Conservation (phyloP, 2,888 invertebrate genomes). For the Eupeodes latifasciatus region DNA sequence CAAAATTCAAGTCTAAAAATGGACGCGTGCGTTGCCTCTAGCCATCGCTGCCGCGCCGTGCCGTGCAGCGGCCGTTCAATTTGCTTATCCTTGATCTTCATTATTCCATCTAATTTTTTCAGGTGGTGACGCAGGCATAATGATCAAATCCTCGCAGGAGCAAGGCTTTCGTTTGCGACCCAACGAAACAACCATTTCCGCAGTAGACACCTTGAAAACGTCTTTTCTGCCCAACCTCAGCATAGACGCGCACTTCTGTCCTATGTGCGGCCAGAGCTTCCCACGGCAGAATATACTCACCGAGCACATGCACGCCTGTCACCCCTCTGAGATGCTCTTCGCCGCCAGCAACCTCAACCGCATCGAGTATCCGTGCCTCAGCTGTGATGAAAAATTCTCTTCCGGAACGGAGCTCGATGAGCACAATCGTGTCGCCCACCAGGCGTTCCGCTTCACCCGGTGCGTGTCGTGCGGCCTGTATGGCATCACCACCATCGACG, state of each 20-base stretch:
- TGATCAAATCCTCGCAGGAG: slow-evolving; percentile 83
- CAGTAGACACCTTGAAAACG: slow-evolving; percentile 82
- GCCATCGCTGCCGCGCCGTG: slow-evolving; percentile 15
- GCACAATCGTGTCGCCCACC: slow-evolving; percentile 82
- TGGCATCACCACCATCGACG: slow-evolving; percentile 81
- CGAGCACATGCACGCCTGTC: slow-evolving; percentile 82
- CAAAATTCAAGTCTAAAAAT: slow-evolving; percentile 74
- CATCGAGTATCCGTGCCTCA: slow-evolving; percentile 81
- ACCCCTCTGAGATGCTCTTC: slow-evolving; percentile 79
- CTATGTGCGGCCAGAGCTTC: slow-evolving; percentile 83
- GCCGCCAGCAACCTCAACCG: slow-evolving; percentile 75
- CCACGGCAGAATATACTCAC: slow-evolving; percentile 81
- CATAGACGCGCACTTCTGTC: slow-evolving; percentile 83
- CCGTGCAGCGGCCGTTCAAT: not conserved
- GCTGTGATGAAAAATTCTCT: slow-evolving; percentile 83
- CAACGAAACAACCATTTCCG: slow-evolving; percentile 70
- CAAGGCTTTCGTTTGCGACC: slow-evolving; percentile 80
- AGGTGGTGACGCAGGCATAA: slow-evolving; percentile 77
- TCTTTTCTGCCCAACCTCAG: slow-evolving; percentile 82
- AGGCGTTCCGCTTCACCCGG: slow-evolving; percentile 82
- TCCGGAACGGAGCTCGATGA: slow-evolving; percentile 82
- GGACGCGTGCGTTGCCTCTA: slow-evolving; percentile 74
- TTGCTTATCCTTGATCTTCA: slow-evolving; percentile 69
- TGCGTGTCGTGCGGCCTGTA: slow-evolving; percentile 82
- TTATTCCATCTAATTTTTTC: slow-evolving; percentile 64